phyloP scores from a whole-genome alignment of 1,140 invertebrate species.

The Thaumetopoea pityocampa region DNA sequence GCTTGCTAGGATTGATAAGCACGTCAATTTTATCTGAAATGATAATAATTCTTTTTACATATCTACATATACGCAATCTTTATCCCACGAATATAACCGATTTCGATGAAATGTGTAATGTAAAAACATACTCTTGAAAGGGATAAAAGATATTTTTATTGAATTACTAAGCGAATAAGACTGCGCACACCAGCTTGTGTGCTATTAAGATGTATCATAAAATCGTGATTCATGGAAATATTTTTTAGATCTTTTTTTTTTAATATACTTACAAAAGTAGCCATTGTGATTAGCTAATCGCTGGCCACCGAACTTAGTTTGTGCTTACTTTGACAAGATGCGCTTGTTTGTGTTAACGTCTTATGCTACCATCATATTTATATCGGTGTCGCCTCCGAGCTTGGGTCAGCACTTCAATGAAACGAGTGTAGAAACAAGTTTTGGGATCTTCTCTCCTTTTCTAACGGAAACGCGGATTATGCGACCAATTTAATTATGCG shows the following conservation, averaged over 20 bases:
- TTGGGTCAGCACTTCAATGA: conserved; percentile 31
- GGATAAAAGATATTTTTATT: too few species aligned
- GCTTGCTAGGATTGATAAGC: conserved; percentile 56
- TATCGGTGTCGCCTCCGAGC: conserved; percentile 40
- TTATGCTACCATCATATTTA: conserved; percentile 55
- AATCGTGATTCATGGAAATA: neutral
- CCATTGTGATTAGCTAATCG: conserved; percentile 71
- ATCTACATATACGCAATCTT: neutral
- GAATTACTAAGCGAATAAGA: too few species aligned
- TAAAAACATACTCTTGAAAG: too few species aligned
- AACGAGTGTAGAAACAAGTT: conserved; percentile 53
- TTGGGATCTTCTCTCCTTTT: conserved; percentile 46
- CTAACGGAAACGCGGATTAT: conserved; percentile 46
- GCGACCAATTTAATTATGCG: conserved; percentile 46
- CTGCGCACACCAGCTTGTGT: too few species aligned
- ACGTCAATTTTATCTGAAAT: conserved; percentile 59
- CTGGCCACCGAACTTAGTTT: conserved; percentile 53
- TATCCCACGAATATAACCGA: neutral
- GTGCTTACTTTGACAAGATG: conserved; percentile 53
- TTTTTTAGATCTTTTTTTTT: conserved; percentile 8
- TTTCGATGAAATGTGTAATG: too few species aligned
- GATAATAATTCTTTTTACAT: conserved; percentile 12
- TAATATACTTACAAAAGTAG: conserved; percentile 60
- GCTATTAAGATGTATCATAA: too few species aligned
- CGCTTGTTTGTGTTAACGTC: conserved; percentile 53